phyloP scores from a whole-genome alignment of 2,797 vertebrate genomes.

The Pseudochirops cupreus region DNA sequence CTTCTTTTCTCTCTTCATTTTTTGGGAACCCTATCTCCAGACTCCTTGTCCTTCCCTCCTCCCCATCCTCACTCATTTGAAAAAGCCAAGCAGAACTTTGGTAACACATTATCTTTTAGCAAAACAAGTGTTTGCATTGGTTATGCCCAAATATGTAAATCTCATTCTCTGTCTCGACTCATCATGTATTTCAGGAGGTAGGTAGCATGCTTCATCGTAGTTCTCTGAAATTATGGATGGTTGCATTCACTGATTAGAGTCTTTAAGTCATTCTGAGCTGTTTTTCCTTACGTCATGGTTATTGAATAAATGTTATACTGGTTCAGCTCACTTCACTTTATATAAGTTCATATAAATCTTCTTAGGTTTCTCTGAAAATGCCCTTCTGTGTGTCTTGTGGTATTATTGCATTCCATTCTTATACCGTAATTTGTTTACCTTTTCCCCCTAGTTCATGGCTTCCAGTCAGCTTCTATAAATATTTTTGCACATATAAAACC shows the following conservation, averaged over 20 bases:
- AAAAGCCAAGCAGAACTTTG: background rate
- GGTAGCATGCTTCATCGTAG: background rate
- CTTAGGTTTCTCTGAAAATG: background rate
- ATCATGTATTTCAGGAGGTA: background rate
- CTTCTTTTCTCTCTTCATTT: background rate
- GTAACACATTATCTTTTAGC: background rate
- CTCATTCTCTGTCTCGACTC: background rate
- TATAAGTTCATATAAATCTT: background rate
- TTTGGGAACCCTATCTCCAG: background rate
- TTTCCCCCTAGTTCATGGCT: background rate
- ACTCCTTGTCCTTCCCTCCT: background rate
- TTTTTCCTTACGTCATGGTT: background rate
- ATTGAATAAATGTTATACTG: background rate
- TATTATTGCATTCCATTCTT: background rate
- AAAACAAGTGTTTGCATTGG: background rate
- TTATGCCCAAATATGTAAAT: background rate
- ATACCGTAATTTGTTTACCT: background rate
- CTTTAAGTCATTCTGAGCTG: background rate
- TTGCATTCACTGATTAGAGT: background rate
- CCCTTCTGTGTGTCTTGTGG: background rate
- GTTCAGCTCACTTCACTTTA: background rate
- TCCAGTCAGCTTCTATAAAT: background rate
- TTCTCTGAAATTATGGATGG: background rate
- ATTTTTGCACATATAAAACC: background rate
- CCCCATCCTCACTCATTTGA: background rate